Evolutionary conservation across 2,797 vertebrate species (phyloP), one percentile per base, ranked within the genome.

Genomic region (Pempheris klunzingeri): DNA sequence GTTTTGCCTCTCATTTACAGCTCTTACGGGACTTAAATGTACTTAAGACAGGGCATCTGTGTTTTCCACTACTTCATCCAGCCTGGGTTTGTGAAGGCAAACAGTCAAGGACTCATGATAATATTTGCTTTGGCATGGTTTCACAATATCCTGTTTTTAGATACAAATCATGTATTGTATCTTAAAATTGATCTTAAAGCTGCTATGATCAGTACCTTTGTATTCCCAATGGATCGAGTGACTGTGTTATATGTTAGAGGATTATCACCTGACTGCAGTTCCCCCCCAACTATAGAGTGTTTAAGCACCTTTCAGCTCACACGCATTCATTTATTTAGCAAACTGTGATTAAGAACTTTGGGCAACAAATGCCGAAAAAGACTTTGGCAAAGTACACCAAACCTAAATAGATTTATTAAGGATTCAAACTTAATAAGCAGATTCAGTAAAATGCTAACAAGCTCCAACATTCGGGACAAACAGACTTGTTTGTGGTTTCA

Each of bases 1-100:
- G 44, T 55, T 71, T 62, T 46, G 38, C 36, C 47, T 69, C 39
- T 52, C 32, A 13, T 66, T 77, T 64, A 30, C 32, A 44, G 50
- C 5, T 65, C 30, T 47, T 28, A 12, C 24, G 54, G 52, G 62
- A 54, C 4, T 72, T 65, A 46, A 58, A 49, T 55, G 11, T 34
- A 20, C 32, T 57, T 24, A 30, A 41, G 28, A 43, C 13, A 36
- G 12, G 24, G 57, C 53, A 41, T 66, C 9, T 50, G 38, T 71
- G 10, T 57, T 66, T 57, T 18, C 36, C 43, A 18, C 14, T 22
- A 53, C 24, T 62, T 70, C 15, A 53, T 22, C 60, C 30, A 24
- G 36, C 30, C 49, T 22, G 9, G 20, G 7, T 44, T 67, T 63
- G 17, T 32, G 14, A 78, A 50, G 20, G 22, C 38, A 58, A 65